phyloP scores from a whole-genome alignment of 2,888 invertebrate genomes.

The Drosophila koepferae region DNA sequence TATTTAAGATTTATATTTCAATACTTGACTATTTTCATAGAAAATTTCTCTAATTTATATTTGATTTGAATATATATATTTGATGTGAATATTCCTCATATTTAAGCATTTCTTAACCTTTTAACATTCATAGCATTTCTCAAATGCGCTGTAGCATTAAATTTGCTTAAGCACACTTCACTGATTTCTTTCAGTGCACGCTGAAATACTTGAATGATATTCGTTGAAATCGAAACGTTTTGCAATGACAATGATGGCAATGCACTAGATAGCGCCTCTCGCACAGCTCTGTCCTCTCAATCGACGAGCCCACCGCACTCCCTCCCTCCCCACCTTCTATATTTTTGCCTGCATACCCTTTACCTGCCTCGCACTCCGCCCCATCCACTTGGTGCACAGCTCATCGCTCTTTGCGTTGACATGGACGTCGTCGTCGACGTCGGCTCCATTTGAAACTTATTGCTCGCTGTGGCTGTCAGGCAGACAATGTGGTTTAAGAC shows the following conservation, averaged over 20 bases:
- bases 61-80: neutral
- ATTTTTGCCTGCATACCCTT: neutral
- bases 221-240: conserved; percentile 67
- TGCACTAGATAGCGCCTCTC: conserved; percentile 26
- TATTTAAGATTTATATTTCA: neutral
- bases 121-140: neutral
- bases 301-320: neutral
- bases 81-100: neutral
- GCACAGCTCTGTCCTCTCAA: conserved; percentile 3
- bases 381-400: conserved; percentile 21
- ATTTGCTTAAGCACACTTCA: conserved; percentile 8
- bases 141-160: conserved; percentile 1
- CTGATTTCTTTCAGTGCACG: conserved; percentile 51
- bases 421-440: conserved; percentile 54
- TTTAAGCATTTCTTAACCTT: neutral
- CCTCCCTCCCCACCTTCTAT: no score
- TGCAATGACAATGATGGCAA: conserved; percentile 34
- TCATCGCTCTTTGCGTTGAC: conserved; percentile 64
- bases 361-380: neutral
- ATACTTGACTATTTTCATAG: neutral
- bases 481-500: conserved; percentile 52
- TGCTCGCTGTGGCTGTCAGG: conserved; percentile 71
- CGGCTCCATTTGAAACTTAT: conserved; percentile 76
- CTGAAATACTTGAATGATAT: conserved; percentile 51
- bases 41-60: neutral